Evolutionary conservation across 2,113 vertebrate species (phyloP), one percentile per base, ranked within the genome.

Genomic region (Aplodontia rufa): DNA sequence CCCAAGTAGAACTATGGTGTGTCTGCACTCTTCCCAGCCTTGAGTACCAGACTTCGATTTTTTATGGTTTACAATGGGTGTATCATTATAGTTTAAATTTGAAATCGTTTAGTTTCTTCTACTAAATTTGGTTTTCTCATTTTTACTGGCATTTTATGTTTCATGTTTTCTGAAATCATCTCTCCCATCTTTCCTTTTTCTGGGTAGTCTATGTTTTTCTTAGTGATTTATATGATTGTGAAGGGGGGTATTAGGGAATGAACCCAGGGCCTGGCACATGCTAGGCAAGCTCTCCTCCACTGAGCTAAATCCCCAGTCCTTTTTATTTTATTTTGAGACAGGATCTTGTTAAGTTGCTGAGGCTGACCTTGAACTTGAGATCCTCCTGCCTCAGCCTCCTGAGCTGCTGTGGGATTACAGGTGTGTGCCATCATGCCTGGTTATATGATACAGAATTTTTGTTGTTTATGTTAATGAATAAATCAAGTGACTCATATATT

Each of bases 141-240:
- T 90, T 84, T 83, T 72, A 19, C 76, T 74, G 64, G 30, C 42
- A 58, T 94, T 94, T 94, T 87, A 22, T 78, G 8, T 91, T 96
- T 94, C 9, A 42, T 37, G 30, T 90, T 93, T 85, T 93, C 4
- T 95, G 60, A 62, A 94, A 40, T 92, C 32, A 19, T 68, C 42
- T n/a, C 11, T 58, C 7, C 20, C 20, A 14, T 13, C 47, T 6
- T 10, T 51, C 5, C 22, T 74, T 96, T 40, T 12, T 78, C 81
- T 79, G 42, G 30, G 72, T 19, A 35, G n/a, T 64, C 35, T 82
- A 47, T 74, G 24, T 75, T 96, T 95, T 95, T 91, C 45, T 81
- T 49, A 78, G 37, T 84, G 69, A 85, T 22, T 83, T 69, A 69
- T 71, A 11, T 58, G 7, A 13, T n/a, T 68, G 17, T 68, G 32